These are phyloP conservation scores for Pipra filicauda DNA, from an alignment of 2,113 vertebrate species.

Conservation along the genomic window DNA sequence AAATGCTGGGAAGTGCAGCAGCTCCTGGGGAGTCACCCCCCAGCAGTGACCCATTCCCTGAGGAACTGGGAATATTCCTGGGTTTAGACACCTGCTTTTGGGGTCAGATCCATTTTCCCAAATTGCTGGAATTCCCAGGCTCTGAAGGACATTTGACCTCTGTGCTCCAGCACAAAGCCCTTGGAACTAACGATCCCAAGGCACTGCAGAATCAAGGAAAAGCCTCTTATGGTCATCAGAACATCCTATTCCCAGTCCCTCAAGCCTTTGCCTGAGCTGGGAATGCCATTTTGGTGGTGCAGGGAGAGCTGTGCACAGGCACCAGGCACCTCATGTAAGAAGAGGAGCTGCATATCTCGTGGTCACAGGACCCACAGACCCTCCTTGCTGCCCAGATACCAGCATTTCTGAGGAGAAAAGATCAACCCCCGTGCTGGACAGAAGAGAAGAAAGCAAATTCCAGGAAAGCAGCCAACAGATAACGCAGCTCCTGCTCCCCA, in stretches of 20 bases:
- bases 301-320: not conserved
- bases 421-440: not conserved
- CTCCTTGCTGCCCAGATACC: not conserved
- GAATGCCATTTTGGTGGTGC: not conserved
- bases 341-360: rapidly evolving
- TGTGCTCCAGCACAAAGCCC: not conserved
- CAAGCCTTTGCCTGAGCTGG: not conserved
- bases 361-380: not conserved
- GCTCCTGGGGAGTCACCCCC: not conserved
- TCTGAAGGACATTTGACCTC: not conserved
- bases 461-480: not conserved
- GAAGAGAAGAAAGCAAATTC: not conserved
- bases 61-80: not conserved
- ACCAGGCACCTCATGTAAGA: not conserved
- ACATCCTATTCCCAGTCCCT: rapidly evolving
- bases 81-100: not conserved
- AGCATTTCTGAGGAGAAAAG: not conserved
- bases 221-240: not conserved
- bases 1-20: not conserved
- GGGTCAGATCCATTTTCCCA: rapidly evolving
- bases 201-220: not conserved
- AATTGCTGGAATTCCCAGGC: not conserved
- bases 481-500: rapidly evolving
- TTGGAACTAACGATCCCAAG: not conserved
- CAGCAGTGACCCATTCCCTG: not conserved